Conservation (phyloP, 2,113 vertebrate species). For the Capreolus pygargus region DNA sequence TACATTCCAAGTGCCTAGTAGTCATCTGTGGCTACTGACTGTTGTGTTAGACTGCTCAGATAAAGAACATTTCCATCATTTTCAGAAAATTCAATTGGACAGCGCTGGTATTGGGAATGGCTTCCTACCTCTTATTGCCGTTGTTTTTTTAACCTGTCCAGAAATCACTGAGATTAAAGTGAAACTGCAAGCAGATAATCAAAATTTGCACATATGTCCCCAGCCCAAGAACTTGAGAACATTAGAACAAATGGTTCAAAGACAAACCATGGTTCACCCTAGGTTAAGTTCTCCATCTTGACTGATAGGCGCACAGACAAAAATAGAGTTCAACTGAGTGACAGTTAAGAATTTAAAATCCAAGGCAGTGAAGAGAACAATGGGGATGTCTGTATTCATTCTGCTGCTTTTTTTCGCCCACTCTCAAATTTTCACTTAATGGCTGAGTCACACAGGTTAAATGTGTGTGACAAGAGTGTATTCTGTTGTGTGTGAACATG, state of each 20-base stretch:
- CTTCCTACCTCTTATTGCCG: neutral
- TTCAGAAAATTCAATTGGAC: neutral
- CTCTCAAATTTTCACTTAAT: constrained; percentile 42
- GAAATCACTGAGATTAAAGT: neutral
- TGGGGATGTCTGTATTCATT: constrained; percentile 29
- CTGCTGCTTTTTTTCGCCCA: constrained; percentile 51
- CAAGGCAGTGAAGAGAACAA: constrained; percentile 47
- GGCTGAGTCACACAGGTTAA: constrained; percentile 54
- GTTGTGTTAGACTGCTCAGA: neutral
- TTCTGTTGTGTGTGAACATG: constrained; percentile 51
- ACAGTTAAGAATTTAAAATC: constrained; percentile 31
- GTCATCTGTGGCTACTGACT: neutral
- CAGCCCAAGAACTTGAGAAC: neutral
- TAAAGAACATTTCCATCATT: neutral
- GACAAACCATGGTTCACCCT: neutral
- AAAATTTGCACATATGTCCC: neutral
- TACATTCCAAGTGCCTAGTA: neutral
- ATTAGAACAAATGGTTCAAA: neutral
- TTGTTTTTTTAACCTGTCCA: neutral
- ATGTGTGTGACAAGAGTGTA: constrained; percentile 29
- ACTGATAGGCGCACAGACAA: constrained; percentile 31
- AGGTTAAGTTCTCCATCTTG: constrained; percentile 11
- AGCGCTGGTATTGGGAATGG: neutral
- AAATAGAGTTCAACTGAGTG: constrained; percentile 48
- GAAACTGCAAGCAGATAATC: neutral